phyloP scores from a whole-genome alignment of 2,888 invertebrate genomes.

The Spilarctia lutea region DNA sequence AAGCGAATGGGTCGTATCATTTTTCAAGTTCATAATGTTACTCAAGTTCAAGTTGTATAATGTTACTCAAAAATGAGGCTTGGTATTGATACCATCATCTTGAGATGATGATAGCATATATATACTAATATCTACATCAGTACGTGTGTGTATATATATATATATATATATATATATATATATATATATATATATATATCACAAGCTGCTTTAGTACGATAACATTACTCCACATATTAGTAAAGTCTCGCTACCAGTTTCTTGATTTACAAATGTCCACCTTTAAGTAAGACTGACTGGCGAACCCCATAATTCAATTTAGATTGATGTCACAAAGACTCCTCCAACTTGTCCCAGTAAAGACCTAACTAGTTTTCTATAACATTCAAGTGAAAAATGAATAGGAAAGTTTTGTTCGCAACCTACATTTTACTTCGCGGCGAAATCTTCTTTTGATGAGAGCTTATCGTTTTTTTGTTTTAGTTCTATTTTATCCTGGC shows the following conservation, averaged over 20 bases:
- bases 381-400: slow-evolving; percentile 51
- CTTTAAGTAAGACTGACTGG: slow-evolving; percentile 19
- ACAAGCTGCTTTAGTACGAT: too few relatives aligned
- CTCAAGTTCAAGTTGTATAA: neutral
- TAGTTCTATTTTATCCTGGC: neutral
- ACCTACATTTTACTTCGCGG: slow-evolving; percentile 19
- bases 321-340: slow-evolving; percentile 75
- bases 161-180: too few relatives aligned
- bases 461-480: neutral
- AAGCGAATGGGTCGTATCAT: neutral
- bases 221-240: neutral
- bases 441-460: slow-evolving; percentile 4
- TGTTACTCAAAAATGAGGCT: neutral
- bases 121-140: too few relatives aligned
- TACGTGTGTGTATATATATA: too few relatives aligned
- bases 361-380: slow-evolving; percentile 67
- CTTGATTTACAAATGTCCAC: neutral
- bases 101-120: too few relatives aligned
- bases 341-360: slow-evolving; percentile 49
- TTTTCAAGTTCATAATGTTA: neutral
- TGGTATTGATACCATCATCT: too few relatives aligned
- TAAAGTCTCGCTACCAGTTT: neutral
- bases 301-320: slow-evolving; percentile 68
- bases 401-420: slow-evolving; percentile 37
- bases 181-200: too few relatives aligned